Conservation (phyloP, 2,797 vertebrate genomes). For the Diceros bicornis region DNA sequence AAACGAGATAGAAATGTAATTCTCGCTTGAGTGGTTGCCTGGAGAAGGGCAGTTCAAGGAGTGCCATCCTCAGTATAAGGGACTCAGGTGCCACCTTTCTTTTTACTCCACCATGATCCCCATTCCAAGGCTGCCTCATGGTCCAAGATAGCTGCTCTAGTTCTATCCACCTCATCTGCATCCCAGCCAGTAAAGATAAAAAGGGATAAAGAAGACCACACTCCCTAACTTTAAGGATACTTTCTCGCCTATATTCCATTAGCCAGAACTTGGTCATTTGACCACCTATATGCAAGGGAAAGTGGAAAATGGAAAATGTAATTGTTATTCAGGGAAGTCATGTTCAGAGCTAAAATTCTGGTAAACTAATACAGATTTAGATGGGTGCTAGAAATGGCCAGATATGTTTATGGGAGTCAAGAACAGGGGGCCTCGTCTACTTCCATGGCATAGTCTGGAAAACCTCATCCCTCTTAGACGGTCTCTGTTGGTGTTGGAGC, state of each 20-base stretch:
- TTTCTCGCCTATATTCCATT: neutral
- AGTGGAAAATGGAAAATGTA: neutral
- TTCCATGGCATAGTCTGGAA: neutral
- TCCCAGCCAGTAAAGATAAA: neutral
- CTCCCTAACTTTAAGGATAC: neutral
- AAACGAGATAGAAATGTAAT: neutral
- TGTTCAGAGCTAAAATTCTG: neutral
- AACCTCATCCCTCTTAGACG: neutral
- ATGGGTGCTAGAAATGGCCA: neutral
- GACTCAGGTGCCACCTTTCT: neutral
- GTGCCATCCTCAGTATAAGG: neutral
- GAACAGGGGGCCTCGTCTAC: neutral
- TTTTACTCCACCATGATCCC: neutral
- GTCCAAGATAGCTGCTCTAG: neutral
- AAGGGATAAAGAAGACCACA: neutral
- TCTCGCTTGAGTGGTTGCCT: neutral
- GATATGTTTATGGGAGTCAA: neutral
- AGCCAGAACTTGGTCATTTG: neutral
- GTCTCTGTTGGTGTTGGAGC: too few species aligned
- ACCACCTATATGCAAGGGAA: neutral
- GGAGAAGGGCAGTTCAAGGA: neutral
- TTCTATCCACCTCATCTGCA: neutral
- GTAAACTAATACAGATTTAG: neutral
- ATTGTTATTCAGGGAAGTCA: neutral
- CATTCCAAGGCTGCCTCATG: neutral